Base-by-base conservation (phyloP, 30 jellyfish, hydroid and myxozoan genomes). In the Cassiopea xamachana region DNA sequence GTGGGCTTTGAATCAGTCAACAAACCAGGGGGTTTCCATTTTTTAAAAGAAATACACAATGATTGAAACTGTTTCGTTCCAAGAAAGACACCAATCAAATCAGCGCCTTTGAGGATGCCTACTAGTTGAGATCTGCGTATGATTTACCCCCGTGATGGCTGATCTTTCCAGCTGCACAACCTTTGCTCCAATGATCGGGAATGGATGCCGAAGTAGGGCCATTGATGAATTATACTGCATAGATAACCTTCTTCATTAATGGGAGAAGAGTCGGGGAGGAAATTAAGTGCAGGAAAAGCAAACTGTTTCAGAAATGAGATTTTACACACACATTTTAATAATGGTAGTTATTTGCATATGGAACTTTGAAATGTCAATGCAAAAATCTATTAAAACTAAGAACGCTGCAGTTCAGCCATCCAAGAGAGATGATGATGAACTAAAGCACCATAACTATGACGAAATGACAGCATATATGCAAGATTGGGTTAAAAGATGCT, bases 371-470 rank as follows among this genome's bases (percentile, higher is more conserved):
- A 39, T 50, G 47, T 0, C 51, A 4, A 39, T 67, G 50, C 83
- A 51, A 1, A 79, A 80, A 51, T 69, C 95, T 3, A 58, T 88
- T 17, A 27, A 39, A 62, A 46, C 72, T 60, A 88, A 79, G 79
- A 69, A 48, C 43, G 60, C 19, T 48, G 75, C 80, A 17, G 12
- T 76, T 18, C 87, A 55, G 75, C 48, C 87, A 46, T 18, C 73
- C 45, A 88, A 75, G 43, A 50, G 82, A 79, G 75, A 75, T 13
- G 91, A 79, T 5, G 86, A 72, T 17, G 90, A 88, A 69, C 73
- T 88, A 68, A 73, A 78, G 76, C 98, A 96, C 78, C 99, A 96
- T 84, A 89, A 96, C 69, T 96, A 92, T 87, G 96, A 87, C 1
- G 90, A 59, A 61, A 92, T 92, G 98, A 89, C 92, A 51, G 77